Percentiles rank a stretch among this genome's conserved stretches.
Evolutionary conservation across 2,113 vertebrate genomes (phyloP).

Genomic region (Boulengeromyrus knoepffleri): DNA sequence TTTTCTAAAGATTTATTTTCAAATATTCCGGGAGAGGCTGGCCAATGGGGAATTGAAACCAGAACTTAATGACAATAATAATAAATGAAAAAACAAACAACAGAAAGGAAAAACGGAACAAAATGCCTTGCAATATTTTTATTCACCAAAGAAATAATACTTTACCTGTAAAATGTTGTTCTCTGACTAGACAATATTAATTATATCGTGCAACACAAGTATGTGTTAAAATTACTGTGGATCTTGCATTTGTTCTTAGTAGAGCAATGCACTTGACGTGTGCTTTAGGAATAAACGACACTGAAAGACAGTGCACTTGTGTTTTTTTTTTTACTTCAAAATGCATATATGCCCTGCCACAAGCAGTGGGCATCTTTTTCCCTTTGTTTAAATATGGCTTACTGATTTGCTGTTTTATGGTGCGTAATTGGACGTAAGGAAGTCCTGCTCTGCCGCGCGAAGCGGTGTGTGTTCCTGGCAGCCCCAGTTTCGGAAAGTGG

Average conservation of each 20-base stretch:
- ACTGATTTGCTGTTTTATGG: conserved; percentile 21
- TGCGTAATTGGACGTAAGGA: conserved; percentile 22
- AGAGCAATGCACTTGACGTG: neutral
- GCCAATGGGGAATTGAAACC: too few relatives aligned
- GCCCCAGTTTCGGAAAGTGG: conserved; percentile 52
- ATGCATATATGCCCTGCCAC: neutral
- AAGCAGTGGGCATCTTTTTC: neutral
- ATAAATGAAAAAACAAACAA: neutral
- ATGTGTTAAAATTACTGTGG: neutral
- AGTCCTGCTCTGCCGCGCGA: conserved; percentile 12
- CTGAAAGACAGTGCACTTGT: neutral
- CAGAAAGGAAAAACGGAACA: neutral
- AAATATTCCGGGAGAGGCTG: neutral
- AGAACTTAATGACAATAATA: neutral
- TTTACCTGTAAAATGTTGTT: neutral
- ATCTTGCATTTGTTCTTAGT: neutral
- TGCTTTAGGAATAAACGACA: neutral
- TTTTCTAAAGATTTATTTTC: neutral
- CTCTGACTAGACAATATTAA: neutral
- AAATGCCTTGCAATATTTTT: neutral
- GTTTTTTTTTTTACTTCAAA: neutral
- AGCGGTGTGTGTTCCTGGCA: conserved; percentile 12
- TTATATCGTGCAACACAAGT: neutral
- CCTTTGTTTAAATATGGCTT: conserved; percentile 23
- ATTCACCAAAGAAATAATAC: neutral